Percentiles rank a stretch among this genome's conserved stretches.
Conservation (phyloP, 2,888 invertebrate species). For the Trilocha varians region DNA sequence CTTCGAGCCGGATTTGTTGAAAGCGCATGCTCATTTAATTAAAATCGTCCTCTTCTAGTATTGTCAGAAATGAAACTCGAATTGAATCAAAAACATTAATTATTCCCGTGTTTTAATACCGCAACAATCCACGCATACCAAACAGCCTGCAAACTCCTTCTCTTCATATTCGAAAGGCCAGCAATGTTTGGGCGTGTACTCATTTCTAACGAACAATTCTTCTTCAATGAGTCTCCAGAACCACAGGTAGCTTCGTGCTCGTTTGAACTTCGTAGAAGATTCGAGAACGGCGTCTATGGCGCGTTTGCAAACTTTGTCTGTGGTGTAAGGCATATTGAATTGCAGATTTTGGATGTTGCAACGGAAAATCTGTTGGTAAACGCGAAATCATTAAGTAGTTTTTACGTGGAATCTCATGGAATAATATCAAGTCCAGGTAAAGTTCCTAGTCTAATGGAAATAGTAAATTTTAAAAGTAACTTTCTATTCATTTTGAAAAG, state of each 20-base stretch:
- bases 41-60: too few species aligned
- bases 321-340: constrained; percentile 35
- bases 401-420: too few species aligned
- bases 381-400: too few species aligned
- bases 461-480: too few species aligned
- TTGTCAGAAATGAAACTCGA: too few species aligned
- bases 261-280: constrained; percentile 28
- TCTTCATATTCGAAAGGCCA: constrained; percentile 28
- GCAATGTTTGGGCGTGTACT: constrained; percentile 31
- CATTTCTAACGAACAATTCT: constrained; percentile 30
- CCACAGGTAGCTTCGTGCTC: constrained; percentile 42
- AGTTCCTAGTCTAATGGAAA: too few species aligned
- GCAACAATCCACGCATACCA: constrained; percentile 29
- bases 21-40: too few species aligned
- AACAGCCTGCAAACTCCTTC: constrained; percentile 14
- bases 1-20: too few species aligned
- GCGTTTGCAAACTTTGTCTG: constrained; percentile 39
- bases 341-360: constrained; percentile 48
- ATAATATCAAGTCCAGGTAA: too few species aligned
- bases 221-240: constrained; percentile 34
- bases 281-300: constrained; percentile 42
- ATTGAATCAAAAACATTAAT: too few species aligned
- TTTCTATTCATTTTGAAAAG: too few species aligned
- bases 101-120: constrained; percentile 13
- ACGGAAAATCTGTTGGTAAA: constrained; percentile 49